phyloP scores from a whole-genome alignment of 2,888 invertebrate species.

The Helicoverpa assulta region DNA sequence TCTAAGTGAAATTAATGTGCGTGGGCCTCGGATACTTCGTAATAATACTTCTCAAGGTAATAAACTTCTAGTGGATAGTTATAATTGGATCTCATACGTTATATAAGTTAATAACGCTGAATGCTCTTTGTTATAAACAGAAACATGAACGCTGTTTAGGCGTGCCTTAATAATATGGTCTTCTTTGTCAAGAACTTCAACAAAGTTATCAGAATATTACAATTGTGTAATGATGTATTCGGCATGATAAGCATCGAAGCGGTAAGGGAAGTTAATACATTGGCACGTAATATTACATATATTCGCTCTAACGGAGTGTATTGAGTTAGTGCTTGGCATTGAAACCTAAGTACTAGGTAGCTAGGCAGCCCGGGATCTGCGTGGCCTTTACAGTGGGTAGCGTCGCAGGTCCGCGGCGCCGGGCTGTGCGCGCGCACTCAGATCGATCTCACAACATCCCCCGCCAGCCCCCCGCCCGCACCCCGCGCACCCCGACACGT shows the following conservation, averaged over 20 bases:
- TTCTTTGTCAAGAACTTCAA: constrained; percentile 5
- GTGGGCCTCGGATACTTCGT: constrained; percentile 25
- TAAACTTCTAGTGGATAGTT: constrained; percentile 34
- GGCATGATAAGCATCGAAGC: constrained; percentile 2
- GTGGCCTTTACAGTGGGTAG: constrained; percentile 72
- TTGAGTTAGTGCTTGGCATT: constrained; percentile 53
- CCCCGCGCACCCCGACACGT: constrained; percentile 67
- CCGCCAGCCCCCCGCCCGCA: constrained; percentile 61
- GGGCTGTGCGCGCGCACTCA: constrained; percentile 79
- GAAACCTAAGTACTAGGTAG: constrained; percentile 53
- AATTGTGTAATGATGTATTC: constrained; percentile 1
- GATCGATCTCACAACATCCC: constrained; percentile 81
- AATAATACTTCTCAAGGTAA: constrained; percentile 49
- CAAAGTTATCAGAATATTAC: not conserved
- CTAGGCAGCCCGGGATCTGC: constrained; percentile 67
- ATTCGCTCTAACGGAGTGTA: constrained; percentile 25
- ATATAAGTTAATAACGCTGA: constrained; percentile 15
- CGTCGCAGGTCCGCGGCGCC: constrained; percentile 59
- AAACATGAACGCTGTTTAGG: constrained; percentile 5
- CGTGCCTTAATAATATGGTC: too few species aligned
- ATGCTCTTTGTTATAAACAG: constrained; percentile 1
- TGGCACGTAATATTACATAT: constrained; percentile 1
- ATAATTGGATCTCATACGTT: constrained; percentile 28
- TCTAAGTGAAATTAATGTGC: constrained; percentile 51
- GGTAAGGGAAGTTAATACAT: constrained; percentile 11